Base-by-base conservation (phyloP, 1,140 invertebrate genomes). In the Euwallacea similis region DNA sequence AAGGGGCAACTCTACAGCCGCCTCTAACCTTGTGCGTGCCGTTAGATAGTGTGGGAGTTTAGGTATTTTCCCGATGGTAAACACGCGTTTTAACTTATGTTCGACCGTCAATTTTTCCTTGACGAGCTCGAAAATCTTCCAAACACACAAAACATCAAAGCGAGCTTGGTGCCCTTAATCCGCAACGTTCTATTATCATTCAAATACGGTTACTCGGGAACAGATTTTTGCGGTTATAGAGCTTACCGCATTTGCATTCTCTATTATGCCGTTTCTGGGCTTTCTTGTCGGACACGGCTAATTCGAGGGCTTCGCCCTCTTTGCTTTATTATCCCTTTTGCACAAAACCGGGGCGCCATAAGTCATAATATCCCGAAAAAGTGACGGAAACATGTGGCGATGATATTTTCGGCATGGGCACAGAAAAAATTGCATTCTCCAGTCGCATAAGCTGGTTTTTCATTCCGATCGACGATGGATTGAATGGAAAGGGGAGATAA, bases 1-100 rank as follows among this genome's bases (percentile, higher is more conserved):
- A 59, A 47, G 62, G 62, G 63, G 56, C 62, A 46, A 44, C 69
- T 64, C 44, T 16, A 53, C 62, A 60, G 62, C 61, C 62, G 53
- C 62, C 70, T 71, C 47, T 62, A 63, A 71, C 70, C 70, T 71
- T 71, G 70, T 71, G 63, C 64, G 64, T 66, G 67, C 41, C 59
- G 61, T 72, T 70, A 64, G 61, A 55, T 61, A 69, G 67, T 62
- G 59, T 61, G 46, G 50, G 46, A 62, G 33, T 62, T 63, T 54
- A 33, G 53, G 60, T 69, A 46, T 59, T 1, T 33, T 33, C 4
- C 21, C 21, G 21, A 33, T 33, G 21, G 21, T 33, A 33, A 4
- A n/a, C 21, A 33, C 21, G 21, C 21, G 21, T 33, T 33, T 4
- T 33, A 33, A 33, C 21, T 33, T 33, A 33, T 4, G 4, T 33